Evolutionary conservation across 2,797 vertebrate species (phyloP).

Genomic region (Betta splendens): DNA sequence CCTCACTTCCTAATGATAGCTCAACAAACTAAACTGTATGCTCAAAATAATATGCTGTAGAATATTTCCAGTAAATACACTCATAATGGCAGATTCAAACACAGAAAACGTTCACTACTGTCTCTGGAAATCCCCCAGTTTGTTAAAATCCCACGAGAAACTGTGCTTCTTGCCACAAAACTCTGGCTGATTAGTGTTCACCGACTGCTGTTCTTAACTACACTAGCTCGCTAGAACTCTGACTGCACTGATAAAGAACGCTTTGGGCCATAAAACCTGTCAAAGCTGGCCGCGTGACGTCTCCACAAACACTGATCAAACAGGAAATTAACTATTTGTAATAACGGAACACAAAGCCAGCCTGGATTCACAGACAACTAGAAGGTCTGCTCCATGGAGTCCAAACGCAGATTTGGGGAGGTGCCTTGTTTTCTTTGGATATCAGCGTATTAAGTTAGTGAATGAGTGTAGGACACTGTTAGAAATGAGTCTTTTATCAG

Average conservation of each 20-base stretch:
- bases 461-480: background rate
- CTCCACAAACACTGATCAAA: slow-evolving; percentile 16
- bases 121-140: slow-evolving; percentile 8
- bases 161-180: slow-evolving; percentile 10
- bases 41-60: slow-evolving; percentile 2
- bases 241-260: slow-evolving; percentile 2
- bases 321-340: slow-evolving; percentile 11
- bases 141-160: slow-evolving; percentile 9
- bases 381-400: background rate
- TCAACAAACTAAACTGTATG: slow-evolving; percentile 16
- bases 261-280: background rate
- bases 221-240: background rate
- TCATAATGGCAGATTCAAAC: too few relatives aligned
- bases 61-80: too few relatives aligned
- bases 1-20: background rate
- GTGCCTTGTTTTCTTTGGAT: slow-evolving; percentile 1
- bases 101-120: background rate
- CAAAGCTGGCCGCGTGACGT: slow-evolving; percentile 2
- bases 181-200: too few relatives aligned
- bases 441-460: background rate
- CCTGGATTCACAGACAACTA: slow-evolving; percentile 6
- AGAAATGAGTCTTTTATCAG: slow-evolving; percentile 4
- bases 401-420: background rate
- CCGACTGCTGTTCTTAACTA: slow-evolving; percentile 14
- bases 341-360: slow-evolving; percentile 9